Conservation (phyloP, 1,140 invertebrate species). For the Anagrus nilaparvatae region DNA sequence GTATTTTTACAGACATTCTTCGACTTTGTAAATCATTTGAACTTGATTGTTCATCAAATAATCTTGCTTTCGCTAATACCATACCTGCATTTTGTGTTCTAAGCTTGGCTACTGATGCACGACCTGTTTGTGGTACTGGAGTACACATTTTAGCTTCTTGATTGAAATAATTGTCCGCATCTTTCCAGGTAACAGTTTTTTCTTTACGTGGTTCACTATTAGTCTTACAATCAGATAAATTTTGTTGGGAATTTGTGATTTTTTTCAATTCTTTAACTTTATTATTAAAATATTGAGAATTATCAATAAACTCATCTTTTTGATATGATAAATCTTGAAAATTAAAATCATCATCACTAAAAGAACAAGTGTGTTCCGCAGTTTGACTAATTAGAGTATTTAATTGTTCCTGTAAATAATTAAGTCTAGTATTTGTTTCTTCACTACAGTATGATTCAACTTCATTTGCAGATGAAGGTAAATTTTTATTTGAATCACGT, state of each 20-base stretch:
- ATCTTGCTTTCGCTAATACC: constrained; percentile 54
- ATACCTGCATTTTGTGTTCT: constrained; percentile 56
- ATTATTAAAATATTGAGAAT: constrained; percentile 28
- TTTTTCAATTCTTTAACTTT: constrained; percentile 34
- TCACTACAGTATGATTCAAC: constrained; percentile 24
- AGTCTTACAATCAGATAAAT: constrained; percentile 11
- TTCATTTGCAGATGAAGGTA: constrained; percentile 2
- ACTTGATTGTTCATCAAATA: constrained; percentile 46
- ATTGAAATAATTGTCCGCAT: constrained; percentile 35
- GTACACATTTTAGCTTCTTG: constrained; percentile 19
- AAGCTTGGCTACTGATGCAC: constrained; percentile 52
- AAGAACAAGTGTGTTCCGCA: constrained; percentile 25
- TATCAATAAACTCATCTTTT: constrained; percentile 24
- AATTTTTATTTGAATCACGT: constrained; percentile 6
- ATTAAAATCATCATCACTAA: constrained; percentile 21
- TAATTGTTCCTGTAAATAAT: constrained; percentile 31
- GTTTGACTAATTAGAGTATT: constrained; percentile 30
- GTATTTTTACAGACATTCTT: constrained; percentile 11
- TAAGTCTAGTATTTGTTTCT: constrained; percentile 28
- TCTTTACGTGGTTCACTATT: constrained; percentile 12
- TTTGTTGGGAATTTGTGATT: constrained; percentile 28
- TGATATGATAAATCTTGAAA: constrained; percentile 35
- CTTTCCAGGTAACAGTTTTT: constrained; percentile 33
- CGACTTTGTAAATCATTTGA: too few relatives aligned
- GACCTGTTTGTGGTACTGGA: constrained; percentile 37